A percentile compares a stretch with the other conserved stretches of the same genome.
These are phyloP conservation scores for Drosophila pallidifrons DNA, from an alignment of 1,140 invertebrate genomes.

Conservation along the genomic window DNA sequence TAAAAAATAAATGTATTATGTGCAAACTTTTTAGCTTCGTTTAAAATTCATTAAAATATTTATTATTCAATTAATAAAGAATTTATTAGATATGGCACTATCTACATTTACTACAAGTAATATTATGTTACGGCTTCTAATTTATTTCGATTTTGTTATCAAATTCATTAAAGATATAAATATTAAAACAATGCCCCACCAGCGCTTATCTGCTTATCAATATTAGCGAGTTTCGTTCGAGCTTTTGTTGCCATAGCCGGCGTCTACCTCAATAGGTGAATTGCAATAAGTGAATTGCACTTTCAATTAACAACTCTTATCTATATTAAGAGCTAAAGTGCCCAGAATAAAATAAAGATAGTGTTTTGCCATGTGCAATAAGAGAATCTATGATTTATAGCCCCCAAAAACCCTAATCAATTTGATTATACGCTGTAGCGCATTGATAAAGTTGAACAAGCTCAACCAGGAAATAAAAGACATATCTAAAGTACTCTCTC, in stretches of 20 bases:
- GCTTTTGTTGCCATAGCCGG: conserved; percentile 22
- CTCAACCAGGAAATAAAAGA: conserved; percentile 26
- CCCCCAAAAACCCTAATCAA: neutral
- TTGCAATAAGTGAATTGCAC: conserved; percentile 11
- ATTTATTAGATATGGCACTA: neutral
- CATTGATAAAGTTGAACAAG: neutral
- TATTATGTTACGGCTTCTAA: neutral
- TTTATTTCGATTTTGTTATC: conserved; percentile 1
- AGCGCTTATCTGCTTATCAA: neutral
- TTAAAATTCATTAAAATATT: too few relatives aligned
- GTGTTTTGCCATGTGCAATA: neutral
- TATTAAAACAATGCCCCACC: neutral
- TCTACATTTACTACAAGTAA: too few relatives aligned
- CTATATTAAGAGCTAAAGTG: neutral
- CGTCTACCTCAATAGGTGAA: too few relatives aligned
- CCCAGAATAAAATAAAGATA: neutral
- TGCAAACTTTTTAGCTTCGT: too few relatives aligned
- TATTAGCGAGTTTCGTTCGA: neutral
- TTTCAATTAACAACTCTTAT: conserved; percentile 39
- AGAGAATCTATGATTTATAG: neutral
- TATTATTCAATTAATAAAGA: too few relatives aligned
- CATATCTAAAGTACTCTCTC: conserved; percentile 15
- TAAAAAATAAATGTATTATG: too few relatives aligned
- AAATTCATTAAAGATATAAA: conserved; percentile 4
- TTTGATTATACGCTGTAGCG: neutral